Base-by-base conservation (phyloP, 2,888 invertebrate genomes). In the Trichopoda pennipes region DNA sequence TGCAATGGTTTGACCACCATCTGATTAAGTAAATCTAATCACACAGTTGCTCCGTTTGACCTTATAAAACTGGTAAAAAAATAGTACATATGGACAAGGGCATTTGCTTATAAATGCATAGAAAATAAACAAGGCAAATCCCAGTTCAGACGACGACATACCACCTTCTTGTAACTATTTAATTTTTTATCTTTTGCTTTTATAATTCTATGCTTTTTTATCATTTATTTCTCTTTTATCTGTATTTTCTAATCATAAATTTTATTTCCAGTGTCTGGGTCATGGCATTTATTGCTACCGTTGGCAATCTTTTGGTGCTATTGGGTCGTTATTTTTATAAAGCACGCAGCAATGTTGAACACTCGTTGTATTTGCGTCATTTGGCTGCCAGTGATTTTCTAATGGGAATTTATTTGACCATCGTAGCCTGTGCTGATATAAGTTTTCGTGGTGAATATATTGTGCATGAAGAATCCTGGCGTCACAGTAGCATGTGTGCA, bases 281-380 rank as follows among this genome's bases (percentile, higher is more conserved):
- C 4, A 93, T 94, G 92, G 93, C 93, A 9, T 86, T 92, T 2
- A 89, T 93, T 47, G 93, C 93, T 12, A 92, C 93, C 75, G 90
- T 92, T 7, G 94, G 94, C 16, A 94, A 94, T 87, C 80, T 92
- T 12, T 87, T 93, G 23, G 94, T 93, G 1, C 88, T 93, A 21
- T 88, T 93, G 9, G 93, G 93, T 6, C 90, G 93, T 53, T 90
- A 92, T 72, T 90, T 93, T 53, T 91, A 92, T 51, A 81, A 78
- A 60, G 88, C 89, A n/a, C 92, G 92, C 72, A 92, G 92, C 85
- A 93, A 93, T 85, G 92, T 92, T 3, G 93, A 93, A 28, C 93
- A 94, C 83, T 93, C 94, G 0, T 90, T 94, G 21, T 94, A 93
- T 88, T 91, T 94, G 81, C 92, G 93, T 85, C 94, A 94, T 86